phyloP scores from a whole-genome alignment of 2,113 vertebrate species.

The Dromaius novaehollandiae region DNA sequence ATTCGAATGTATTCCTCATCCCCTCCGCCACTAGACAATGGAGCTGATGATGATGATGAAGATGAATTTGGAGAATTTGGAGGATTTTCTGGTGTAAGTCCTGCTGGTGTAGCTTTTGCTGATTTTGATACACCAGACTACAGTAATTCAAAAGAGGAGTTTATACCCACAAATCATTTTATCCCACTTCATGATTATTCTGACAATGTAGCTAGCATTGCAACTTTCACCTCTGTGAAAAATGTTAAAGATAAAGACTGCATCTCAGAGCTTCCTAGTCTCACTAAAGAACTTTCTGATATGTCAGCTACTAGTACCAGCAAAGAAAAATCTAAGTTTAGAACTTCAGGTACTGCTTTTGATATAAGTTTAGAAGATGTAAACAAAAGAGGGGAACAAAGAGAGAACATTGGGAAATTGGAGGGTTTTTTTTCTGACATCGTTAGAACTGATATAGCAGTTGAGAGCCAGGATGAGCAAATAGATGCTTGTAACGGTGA shows the following conservation, averaged over 20 bases:
- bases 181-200: constrained; percentile 77
- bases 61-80: constrained; percentile 92
- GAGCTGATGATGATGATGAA: constrained; percentile 88
- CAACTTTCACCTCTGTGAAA: constrained; percentile 77
- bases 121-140: constrained; percentile 78
- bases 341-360: constrained; percentile 70
- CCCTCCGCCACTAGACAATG: constrained; percentile 86
- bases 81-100: constrained; percentile 82
- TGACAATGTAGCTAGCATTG: constrained; percentile 76
- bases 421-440: constrained; percentile 41
- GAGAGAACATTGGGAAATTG: constrained; percentile 58
- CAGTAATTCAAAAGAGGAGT: constrained; percentile 73
- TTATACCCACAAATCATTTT: constrained; percentile 80
- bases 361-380: constrained; percentile 64
- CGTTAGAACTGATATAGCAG: constrained; percentile 66
- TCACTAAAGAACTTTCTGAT: constrained; percentile 74
- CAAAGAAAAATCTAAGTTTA: constrained; percentile 74
- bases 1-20: constrained; percentile 89
- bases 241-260: constrained; percentile 73
- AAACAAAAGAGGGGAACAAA: constrained; percentile 66
- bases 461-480: constrained; percentile 62
- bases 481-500: constrained; percentile 81
- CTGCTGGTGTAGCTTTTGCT: constrained; percentile 78
- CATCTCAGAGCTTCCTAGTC: constrained; percentile 70
- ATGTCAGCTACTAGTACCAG: constrained; percentile 73